Percentiles rank a stretch among this genome's conserved stretches.
Evolutionary conservation across 2,113 vertebrate species (phyloP).

Genomic region (Erythrolamprus reginae): DNA sequence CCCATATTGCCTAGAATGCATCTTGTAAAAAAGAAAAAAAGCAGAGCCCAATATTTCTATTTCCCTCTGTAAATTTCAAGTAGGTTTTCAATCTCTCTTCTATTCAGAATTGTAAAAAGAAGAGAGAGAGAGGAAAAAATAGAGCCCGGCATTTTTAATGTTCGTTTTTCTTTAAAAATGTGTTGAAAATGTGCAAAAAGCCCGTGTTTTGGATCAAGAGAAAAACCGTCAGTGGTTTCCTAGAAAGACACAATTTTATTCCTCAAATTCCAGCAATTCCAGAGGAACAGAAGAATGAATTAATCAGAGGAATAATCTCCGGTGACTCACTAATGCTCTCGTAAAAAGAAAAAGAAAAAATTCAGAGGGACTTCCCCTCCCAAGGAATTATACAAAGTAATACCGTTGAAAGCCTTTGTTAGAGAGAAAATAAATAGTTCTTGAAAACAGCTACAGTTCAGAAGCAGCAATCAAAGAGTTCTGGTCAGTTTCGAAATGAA

Average conservation of each 20-base stretch:
- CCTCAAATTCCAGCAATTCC: background rate
- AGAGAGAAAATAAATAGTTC: constrained; percentile 37
- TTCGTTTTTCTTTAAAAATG: no score
- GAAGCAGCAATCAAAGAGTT: constrained; percentile 24
- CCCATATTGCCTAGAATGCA: background rate
- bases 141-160: rapidly evolving
- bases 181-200: background rate
- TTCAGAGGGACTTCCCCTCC: background rate
- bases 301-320: background rate
- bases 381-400: background rate
- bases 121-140: background rate
- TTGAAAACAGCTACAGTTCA: constrained; percentile 7
- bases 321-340: background rate
- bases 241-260: background rate
- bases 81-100: background rate
- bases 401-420: background rate
- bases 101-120: background rate
- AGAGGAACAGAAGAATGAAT: constrained; percentile 24
- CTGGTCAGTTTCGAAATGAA: constrained; percentile 55
- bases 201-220: constrained; percentile 17
- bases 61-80: background rate
- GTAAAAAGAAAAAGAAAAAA: background rate
- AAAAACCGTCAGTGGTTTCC: background rate
- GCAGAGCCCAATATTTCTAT: rapidly evolving
- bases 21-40: background rate